Base-by-base conservation (phyloP, 30 jellyfish, hydroid and myxozoan species). In the Aurelia sp. region DNA sequence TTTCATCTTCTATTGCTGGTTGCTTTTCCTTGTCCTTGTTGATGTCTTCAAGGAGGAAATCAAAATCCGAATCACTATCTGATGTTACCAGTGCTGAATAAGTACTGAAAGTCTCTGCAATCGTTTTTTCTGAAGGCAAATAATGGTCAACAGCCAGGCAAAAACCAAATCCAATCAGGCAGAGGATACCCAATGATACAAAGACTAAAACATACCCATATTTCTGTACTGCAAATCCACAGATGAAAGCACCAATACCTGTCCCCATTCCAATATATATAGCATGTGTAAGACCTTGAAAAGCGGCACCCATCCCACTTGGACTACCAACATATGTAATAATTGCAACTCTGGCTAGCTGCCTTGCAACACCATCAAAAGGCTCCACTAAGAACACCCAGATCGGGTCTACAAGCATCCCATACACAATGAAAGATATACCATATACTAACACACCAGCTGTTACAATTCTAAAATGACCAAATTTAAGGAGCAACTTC, bases 291-390 rank as follows among this genome's bases (percentile, higher is more conserved):
- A 81, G 18, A 2, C 98, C 98, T 55, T 92, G 98, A 21, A 92
- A 78, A 9, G 98, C 91, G 6, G 98, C 98, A 13, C 98, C 98
- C 68, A 92, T 75, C 27, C 78, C 76, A 2, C 95, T 88, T 21
- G 98, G 98, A 74, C 97, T 80, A 7, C 98, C 98, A 76, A 82
- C 98, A 55, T 85, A 92, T 41, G 98, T 92, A 68, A 87, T 81
- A 13, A 85, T 73, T 15, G 96, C 89, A 22, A 86, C 91, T 72
- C 72, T 86, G 2, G 87, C 50, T 12, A 92, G 82, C 76, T 72
- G 77, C 72, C 90, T 76, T 31, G 89, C 85, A 63, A 63, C 67
- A 3, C 98, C 98, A 82, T 81, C 92, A 30, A 92, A 61, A 16
- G 98, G 98, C 63, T 92, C 98, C 8, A 87, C 88, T 5, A 87